Percentiles rank a stretch among this genome's conserved stretches.
Evolutionary conservation across 2,888 invertebrate species (phyloP).

Genomic region (Liopterus haemorrhoidalis): DNA sequence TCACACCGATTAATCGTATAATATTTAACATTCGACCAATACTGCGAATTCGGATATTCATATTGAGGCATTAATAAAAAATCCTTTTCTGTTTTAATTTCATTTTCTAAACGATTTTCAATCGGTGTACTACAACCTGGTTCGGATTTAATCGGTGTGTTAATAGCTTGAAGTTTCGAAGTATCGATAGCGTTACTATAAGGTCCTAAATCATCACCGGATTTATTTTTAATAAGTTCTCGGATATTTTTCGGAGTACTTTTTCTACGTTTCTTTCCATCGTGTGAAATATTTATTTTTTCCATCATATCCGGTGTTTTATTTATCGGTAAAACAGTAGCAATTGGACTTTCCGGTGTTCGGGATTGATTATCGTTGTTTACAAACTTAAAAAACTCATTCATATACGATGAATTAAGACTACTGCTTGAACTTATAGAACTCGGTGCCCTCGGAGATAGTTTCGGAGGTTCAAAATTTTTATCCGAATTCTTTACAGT

Average conservation of each 20-base stretch:
- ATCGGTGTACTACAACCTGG: background rate
- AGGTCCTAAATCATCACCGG: constrained; percentile 8
- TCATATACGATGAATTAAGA: constrained; percentile 15
- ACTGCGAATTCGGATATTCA: background rate
- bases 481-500: no score
- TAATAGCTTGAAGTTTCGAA: constrained; percentile 10
- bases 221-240: constrained; percentile 16
- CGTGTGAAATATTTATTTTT: no score
- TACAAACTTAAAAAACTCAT: constrained; percentile 18
- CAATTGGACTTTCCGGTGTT: background rate
- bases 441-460: no score
- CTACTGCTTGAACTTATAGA: no score
- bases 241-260: constrained; percentile 12
- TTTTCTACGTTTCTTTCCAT: constrained; percentile 18
- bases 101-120: no score
- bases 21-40: constrained; percentile 36
- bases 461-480: no score
- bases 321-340: background rate
- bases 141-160: background rate
- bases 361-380: constrained; percentile 7
- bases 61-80: background rate
- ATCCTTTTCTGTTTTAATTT: background rate
- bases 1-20: constrained; percentile 40
- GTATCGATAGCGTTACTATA: constrained; percentile 20
- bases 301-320: no score